Evolutionary conservation across 2,113 vertebrate species (phyloP).

Genomic region (Heterochromis multidens): DNA sequence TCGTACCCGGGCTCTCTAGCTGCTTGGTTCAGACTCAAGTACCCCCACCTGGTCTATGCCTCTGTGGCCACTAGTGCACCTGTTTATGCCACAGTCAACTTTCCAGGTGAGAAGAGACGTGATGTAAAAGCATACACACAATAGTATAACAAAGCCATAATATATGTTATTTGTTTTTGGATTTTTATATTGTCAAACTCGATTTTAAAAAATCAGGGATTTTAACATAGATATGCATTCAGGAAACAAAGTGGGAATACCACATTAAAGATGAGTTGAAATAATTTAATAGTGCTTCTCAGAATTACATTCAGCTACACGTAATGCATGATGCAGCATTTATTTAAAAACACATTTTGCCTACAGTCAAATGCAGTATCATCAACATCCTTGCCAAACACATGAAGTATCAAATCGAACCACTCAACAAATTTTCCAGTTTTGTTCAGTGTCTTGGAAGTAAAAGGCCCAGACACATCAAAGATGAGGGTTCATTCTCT

Average conservation of each 20-base stretch:
- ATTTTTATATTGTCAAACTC: not conserved
- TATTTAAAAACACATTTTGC: not conserved
- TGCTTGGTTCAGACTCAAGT: slow-evolving; percentile 74
- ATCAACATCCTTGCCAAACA: not conserved
- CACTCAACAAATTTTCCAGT: not conserved
- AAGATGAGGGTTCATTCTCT: not conserved
- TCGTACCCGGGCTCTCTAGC: slow-evolving; percentile 73
- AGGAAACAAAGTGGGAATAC: not conserved
- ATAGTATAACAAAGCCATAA: not conserved
- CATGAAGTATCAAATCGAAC: not conserved
- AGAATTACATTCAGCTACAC: not conserved
- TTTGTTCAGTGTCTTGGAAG: not conserved
- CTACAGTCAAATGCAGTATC: not conserved
- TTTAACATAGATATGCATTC: not conserved
- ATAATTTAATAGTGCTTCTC: not conserved
- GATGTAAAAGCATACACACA: not conserved
- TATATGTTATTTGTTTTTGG: not conserved
- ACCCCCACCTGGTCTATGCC: slow-evolving; percentile 67
- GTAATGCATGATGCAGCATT: not conserved
- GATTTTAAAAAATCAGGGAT: not conserved
- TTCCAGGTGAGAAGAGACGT: slow-evolving; percentile 59
- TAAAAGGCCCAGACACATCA: slow-evolving; percentile 6
- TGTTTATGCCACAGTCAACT: slow-evolving; percentile 66
- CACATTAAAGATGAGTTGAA: not conserved
- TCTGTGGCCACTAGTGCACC: slow-evolving; percentile 67